Evolutionary conservation across 92 coral and sea anemone genomes (phyloP), one percentile per base, ranked within the genome.

Genomic region (Epizoanthus ramosus): DNA sequence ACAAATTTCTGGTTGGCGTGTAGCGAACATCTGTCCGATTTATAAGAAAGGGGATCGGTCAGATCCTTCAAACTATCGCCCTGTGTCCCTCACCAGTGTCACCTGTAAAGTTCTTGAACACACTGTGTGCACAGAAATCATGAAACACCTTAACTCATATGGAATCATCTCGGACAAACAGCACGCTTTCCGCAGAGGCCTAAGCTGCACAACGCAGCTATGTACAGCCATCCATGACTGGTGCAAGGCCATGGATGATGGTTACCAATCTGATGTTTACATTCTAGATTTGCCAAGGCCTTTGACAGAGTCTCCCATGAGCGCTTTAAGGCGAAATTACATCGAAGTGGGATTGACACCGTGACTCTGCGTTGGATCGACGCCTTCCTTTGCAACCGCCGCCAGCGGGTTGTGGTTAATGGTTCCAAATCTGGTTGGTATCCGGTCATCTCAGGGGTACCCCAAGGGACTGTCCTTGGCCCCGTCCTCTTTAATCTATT

Each of bases 301-400:
- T 71, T 71, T n/a, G 75, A n/a, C n/a, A 71, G 56, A 8, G 75
- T 71, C 23, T 57, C 75, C 22, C 75, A 71, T n/a, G 76, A 71
- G 14, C 76, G 76, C 1, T 58, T 71, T 3, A 47, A 71, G 24
- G 59, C 76, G 31, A 71, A 71, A 71, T 21, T 71, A 4, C 25
- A 45, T 21, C 76, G 60, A 18, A 16, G 43, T 21, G 60, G 76
- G 24, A 45, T 71, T 6, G 24, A 45, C 54, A 21, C 28, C 13
- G 25, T 16, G 31, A 71, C 76, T 8, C 60, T 71, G 24, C 23
- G 14, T 16, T 47, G 76, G 76, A 71, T 71, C 24, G 59, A 71
- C 54, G 59, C 58, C 59, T 71, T 71, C 59, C 54, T 71, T 18
- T 71, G 76, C 43, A 18, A 71, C 54, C 58, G 76, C 24, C 24